Evolutionary conservation across 2,113 vertebrate species (phyloP).

Genomic region (Serranochromis macrocephalus): DNA sequence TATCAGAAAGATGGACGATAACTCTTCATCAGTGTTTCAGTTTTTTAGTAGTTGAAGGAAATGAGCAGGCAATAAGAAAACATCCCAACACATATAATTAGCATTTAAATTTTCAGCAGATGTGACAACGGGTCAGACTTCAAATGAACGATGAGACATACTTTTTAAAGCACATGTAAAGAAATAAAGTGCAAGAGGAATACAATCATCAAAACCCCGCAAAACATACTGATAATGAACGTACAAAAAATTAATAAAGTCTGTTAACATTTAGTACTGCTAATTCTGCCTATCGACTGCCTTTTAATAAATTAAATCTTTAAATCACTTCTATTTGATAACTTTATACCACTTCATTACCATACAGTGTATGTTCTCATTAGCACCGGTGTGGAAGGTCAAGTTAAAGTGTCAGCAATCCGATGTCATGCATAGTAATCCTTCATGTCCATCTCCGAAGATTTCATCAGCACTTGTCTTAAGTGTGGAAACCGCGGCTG

Average conservation of each 20-base stretch:
- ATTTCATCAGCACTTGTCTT: background rate
- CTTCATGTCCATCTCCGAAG: background rate
- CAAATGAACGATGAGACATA: background rate
- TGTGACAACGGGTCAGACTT: background rate
- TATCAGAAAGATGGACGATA: background rate
- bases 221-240: slow-evolving; percentile 11
- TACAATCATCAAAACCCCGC: background rate
- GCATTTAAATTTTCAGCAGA: background rate
- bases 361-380: background rate
- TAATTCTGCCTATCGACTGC: background rate
- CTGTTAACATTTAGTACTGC: background rate
- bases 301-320: background rate
- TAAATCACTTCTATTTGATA: background rate
- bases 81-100: background rate
- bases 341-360: background rate
- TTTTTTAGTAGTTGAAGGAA: background rate
- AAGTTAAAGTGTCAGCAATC: slow-evolving; percentile 1
- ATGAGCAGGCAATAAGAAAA: background rate
- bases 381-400: slow-evolving; percentile 16
- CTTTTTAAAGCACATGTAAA: background rate
- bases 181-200: slow-evolving; percentile 9
- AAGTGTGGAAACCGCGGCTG: background rate
- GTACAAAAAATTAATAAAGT: slow-evolving; percentile 22
- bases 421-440: slow-evolving; percentile 45
- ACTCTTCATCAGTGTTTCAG: background rate